phyloP scores from a whole-genome alignment of 2,113 vertebrate genomes.

The Brachionichthys hirsutus region DNA sequence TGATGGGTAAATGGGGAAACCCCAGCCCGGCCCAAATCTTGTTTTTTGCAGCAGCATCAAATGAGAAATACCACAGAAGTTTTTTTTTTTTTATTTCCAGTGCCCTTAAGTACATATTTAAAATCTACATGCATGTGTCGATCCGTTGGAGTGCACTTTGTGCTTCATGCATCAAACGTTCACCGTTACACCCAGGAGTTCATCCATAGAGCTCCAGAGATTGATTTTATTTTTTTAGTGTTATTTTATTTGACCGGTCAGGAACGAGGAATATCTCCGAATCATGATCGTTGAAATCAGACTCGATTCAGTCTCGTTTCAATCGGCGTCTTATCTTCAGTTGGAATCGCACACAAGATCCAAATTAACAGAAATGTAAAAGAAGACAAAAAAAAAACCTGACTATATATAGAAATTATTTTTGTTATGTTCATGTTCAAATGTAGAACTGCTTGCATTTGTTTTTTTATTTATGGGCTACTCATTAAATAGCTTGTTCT shows the following conservation, averaged over 20 bases:
- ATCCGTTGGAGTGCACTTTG: slow-evolving; percentile 79
- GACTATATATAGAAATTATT: slow-evolving; percentile 65
- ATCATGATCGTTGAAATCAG: slow-evolving; percentile 22
- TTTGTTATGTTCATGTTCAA: slow-evolving; percentile 72
- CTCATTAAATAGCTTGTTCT: slow-evolving; percentile 68
- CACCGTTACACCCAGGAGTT: slow-evolving; percentile 45
- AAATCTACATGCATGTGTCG: slow-evolving; percentile 54
- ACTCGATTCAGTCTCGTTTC: slow-evolving; percentile 43
- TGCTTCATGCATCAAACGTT: slow-evolving; percentile 50
- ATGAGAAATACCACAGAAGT: slow-evolving; percentile 62
- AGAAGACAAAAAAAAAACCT: slow-evolving; percentile 2
- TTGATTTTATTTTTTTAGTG: slow-evolving; percentile 71
- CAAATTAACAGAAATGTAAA: slow-evolving; percentile 59
- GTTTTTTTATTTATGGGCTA: slow-evolving; percentile 49
- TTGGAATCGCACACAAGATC: slow-evolving; percentile 41
- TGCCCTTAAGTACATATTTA: slow-evolving; percentile 85
- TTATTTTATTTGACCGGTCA: slow-evolving; percentile 64
- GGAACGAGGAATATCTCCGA: slow-evolving; percentile 31
- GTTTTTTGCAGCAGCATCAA: slow-evolving; percentile 47
- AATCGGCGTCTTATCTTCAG: slow-evolving; percentile 48
- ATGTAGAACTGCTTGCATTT: slow-evolving; percentile 15
- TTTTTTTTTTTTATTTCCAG: slow-evolving; percentile 84
- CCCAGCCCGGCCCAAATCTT: slow-evolving; percentile 42
- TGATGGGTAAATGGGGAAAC: slow-evolving; percentile 72
- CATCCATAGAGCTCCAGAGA: slow-evolving; percentile 59